These are phyloP conservation scores for fruit fly (Drosophila melanogaster) DNA, from an alignment of 1,140 invertebrate genomes.

Conservation along the genomic window Release_6_plus_ISO1_MT NT_033777.3:24451001-24451500, in stretches of 20 bases:
- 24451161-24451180: not conserved
- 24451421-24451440: constrained; percentile 41
- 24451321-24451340: not conserved
- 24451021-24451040: constrained; percentile 58
- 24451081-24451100: constrained; percentile 71
- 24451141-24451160: constrained; percentile 11
- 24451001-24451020: constrained; percentile 8
- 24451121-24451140: constrained; percentile 57
- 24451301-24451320: constrained; percentile 22
- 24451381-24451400: constrained; percentile 77
- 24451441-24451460: constrained; percentile 81
- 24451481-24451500: constrained; percentile 30
- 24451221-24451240: constrained; percentile 57
- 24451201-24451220: constrained; percentile 1
- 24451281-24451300: constrained; percentile 68
- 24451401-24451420: constrained; percentile 57
- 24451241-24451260: constrained; percentile 75
- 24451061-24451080: constrained; percentile 48
- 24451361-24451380: constrained; percentile 33
- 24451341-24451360: not conserved
- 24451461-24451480: constrained; percentile 70
- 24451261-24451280: constrained; percentile 65
- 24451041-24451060: constrained; percentile 75
- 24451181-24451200: not conserved
- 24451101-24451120: constrained; percentile 81